A percentile compares a stretch with the other conserved stretches of the same genome.
Evolutionary conservation across 2,797 vertebrate genomes (phyloP).

Genomic region (Sebastes miniatus): DNA sequence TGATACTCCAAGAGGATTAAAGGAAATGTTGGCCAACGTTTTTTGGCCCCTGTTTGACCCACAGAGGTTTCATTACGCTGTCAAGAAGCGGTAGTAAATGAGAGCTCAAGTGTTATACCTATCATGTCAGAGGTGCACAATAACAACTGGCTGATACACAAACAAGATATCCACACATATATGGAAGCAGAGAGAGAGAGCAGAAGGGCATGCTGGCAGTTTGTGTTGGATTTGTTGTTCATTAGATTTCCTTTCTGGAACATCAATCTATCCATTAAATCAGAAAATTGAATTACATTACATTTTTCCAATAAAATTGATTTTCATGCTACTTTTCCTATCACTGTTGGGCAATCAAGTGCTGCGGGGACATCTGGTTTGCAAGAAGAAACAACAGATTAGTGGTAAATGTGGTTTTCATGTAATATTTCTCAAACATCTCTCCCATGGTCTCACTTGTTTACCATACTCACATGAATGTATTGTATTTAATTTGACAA

Average conservation of each 20-base stretch:
- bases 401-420: not conserved
- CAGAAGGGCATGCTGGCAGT: not conserved
- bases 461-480: not conserved
- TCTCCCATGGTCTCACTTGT: not conserved
- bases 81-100: not conserved
- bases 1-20: slow-evolving; percentile 9
- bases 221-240: not conserved
- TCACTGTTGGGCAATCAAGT: not conserved
- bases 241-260: not conserved
- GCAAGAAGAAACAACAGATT: not conserved
- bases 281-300: not conserved
- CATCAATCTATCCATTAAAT: not conserved
- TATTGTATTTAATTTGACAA: not conserved
- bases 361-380: not conserved
- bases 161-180: not conserved
- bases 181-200: not conserved
- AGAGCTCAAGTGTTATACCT: not conserved
- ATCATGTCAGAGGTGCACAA: not conserved
- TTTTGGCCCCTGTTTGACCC: not conserved
- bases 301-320: not conserved
- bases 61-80: not conserved
- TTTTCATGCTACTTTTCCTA: not conserved
- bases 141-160: not conserved
- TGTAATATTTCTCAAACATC: not conserved
- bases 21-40: not conserved